Conservation (phyloP, 2,888 invertebrate genomes). For the Pinctada fucata region DNA sequence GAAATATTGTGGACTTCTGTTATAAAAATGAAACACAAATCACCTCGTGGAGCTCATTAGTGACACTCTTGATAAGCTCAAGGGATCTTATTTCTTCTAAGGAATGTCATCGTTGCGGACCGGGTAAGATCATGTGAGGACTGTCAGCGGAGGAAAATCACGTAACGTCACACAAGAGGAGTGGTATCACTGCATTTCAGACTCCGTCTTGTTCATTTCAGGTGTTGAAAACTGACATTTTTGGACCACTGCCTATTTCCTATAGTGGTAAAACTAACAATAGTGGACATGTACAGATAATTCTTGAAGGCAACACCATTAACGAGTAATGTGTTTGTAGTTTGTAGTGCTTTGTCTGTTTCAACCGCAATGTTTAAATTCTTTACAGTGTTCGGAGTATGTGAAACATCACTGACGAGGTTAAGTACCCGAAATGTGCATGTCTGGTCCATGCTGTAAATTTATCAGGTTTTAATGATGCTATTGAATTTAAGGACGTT, state of each 20-base stretch:
- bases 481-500: too few relatives aligned
- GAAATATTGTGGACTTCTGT: background rate
- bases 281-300: too few relatives aligned
- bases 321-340: background rate
- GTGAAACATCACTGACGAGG: too few relatives aligned
- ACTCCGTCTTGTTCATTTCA: background rate
- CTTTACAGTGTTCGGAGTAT: too few relatives aligned
- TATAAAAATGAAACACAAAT: background rate
- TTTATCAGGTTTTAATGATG: too few relatives aligned
- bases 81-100: background rate
- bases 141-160: slow-evolving; percentile 1
- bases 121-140: background rate
- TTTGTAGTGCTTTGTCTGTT: background rate
- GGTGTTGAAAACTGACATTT: background rate
- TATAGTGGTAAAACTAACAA: background rate
- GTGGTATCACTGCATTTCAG: background rate
- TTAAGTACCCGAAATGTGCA: too few relatives aligned
- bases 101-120: background rate
- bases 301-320: background rate
- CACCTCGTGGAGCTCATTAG: background rate
- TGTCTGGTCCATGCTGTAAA: too few relatives aligned
- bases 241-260: background rate
- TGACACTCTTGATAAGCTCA: background rate
- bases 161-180: background rate
- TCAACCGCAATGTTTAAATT: background rate